Conservation (phyloP, 2,888 invertebrate species). For the Acleris holmiana region DNA sequence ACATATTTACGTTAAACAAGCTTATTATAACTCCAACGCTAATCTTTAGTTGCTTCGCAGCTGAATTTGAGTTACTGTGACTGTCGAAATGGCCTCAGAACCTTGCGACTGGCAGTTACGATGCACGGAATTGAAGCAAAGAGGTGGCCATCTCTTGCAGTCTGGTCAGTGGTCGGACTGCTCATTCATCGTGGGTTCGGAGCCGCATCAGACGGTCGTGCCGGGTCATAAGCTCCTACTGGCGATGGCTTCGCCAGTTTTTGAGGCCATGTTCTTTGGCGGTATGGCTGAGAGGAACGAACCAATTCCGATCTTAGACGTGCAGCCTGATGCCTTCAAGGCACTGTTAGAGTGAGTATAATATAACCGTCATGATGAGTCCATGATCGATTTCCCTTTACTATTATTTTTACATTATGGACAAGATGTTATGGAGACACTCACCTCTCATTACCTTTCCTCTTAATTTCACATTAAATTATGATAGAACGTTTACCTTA, state of each 20-base stretch:
- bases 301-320: slow-evolving; percentile 92
- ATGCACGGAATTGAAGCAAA: slow-evolving; percentile 88
- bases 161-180: slow-evolving; percentile 94
- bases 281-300: slow-evolving; percentile 91
- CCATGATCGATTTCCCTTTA: neutral
- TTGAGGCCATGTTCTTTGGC: slow-evolving; percentile 95
- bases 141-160: slow-evolving; percentile 90
- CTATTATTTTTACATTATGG: no score
- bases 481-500: no score
- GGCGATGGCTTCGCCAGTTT: slow-evolving; percentile 95
- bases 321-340: slow-evolving; percentile 93
- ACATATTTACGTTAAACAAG: slow-evolving; percentile 30
- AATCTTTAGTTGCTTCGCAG: no score
- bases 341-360: slow-evolving; percentile 88
- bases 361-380: slow-evolving; percentile 36
- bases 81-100: slow-evolving; percentile 73
- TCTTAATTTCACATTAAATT: no score
- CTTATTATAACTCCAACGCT: slow-evolving; percentile 2
- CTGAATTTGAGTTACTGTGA: neutral
- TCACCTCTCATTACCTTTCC: no score
- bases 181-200: slow-evolving; percentile 91
- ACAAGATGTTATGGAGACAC: no score
- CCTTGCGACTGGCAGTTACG: slow-evolving; percentile 91
- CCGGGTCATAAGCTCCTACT: slow-evolving; percentile 91
- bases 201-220: slow-evolving; percentile 89